Conservation (phyloP, 2,113 vertebrate species). For the Bufo gargarizans region DNA sequence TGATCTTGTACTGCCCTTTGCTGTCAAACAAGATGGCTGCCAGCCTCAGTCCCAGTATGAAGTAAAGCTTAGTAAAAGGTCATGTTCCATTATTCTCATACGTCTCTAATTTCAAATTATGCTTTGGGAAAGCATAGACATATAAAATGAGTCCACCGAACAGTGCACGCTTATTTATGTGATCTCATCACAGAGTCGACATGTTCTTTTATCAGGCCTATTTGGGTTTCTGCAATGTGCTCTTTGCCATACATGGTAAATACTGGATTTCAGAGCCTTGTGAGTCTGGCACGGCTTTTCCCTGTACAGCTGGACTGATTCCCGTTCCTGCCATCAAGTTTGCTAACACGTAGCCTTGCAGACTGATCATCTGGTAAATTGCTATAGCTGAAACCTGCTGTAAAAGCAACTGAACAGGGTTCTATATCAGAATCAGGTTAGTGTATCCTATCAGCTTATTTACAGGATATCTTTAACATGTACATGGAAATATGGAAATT, state of each 20-base stretch:
- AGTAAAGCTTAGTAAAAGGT: not conserved
- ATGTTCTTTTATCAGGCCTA: not conserved
- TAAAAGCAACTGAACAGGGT: not conserved
- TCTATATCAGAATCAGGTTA: not conserved
- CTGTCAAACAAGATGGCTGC: not conserved
- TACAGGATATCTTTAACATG: too few relatives aligned
- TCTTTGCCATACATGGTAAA: constrained; percentile 43
- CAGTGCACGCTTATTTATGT: not conserved
- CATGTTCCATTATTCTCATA: not conserved
- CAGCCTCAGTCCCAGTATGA: not conserved
- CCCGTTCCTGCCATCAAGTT: constrained; percentile 24
- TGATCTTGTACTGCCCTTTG: not conserved
- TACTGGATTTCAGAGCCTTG: not conserved
- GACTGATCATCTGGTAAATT: not conserved
- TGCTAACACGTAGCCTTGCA: not conserved
- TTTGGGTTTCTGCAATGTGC: constrained; percentile 14
- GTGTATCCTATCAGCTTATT: not conserved
- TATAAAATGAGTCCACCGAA: not conserved
- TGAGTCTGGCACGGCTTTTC: constrained; percentile 14
- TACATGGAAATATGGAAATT: too few relatives aligned
- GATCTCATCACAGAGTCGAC: not conserved
- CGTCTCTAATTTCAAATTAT: not conserved
- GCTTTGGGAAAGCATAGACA: not conserved
- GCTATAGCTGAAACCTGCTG: not conserved
- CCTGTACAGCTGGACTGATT: constrained; percentile 23